Evolutionary conservation across 2,113 vertebrate species (phyloP).

Genomic region (Ctenodactylus gundi): DNA sequence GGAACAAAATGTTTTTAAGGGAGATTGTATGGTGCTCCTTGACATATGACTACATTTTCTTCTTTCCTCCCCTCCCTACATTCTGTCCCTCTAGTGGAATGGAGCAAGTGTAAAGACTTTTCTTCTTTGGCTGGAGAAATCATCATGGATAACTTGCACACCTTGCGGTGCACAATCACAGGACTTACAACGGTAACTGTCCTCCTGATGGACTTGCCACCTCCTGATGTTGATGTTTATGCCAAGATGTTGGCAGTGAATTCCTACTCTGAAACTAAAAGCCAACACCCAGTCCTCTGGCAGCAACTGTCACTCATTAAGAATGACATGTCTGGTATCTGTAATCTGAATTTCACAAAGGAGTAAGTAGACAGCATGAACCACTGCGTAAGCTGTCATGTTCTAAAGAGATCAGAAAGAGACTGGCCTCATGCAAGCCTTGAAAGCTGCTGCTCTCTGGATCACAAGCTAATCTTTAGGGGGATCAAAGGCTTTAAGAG

Average conservation of each 20-base stretch:
- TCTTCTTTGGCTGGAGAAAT: slow-evolving; percentile 90
- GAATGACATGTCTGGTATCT: slow-evolving; percentile 83
- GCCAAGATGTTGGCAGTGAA: slow-evolving; percentile 70
- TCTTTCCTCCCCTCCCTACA: neutral
- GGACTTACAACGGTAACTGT: slow-evolving; percentile 90
- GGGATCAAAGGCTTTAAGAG: slow-evolving; percentile 83
- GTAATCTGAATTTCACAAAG: slow-evolving; percentile 81
- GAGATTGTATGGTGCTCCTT: slow-evolving; percentile 26
- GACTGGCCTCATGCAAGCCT: slow-evolving; percentile 75
- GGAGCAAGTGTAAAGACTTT: slow-evolving; percentile 95
- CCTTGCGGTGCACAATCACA: slow-evolving; percentile 89
- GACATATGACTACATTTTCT: slow-evolving; percentile 49
- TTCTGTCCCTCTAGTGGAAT: slow-evolving; percentile 92
- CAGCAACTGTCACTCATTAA: slow-evolving; percentile 82
- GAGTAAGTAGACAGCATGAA: slow-evolving; percentile 83
- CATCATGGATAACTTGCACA: slow-evolving; percentile 91
- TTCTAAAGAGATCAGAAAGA: slow-evolving; percentile 81
- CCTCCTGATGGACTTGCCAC: neutral
- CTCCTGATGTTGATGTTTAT: neutral
- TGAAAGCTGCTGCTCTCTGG: slow-evolving; percentile 78
- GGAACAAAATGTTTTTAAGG: neutral
- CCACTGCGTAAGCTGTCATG: slow-evolving; percentile 83
- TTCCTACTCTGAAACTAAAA: slow-evolving; percentile 70
- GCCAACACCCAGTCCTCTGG: slow-evolving; percentile 74
- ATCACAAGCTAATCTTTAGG: slow-evolving; percentile 81